These are phyloP conservation scores for Magallana angulata DNA, from an alignment of 1,140 invertebrate genomes.

Conservation along the genomic window DNA sequence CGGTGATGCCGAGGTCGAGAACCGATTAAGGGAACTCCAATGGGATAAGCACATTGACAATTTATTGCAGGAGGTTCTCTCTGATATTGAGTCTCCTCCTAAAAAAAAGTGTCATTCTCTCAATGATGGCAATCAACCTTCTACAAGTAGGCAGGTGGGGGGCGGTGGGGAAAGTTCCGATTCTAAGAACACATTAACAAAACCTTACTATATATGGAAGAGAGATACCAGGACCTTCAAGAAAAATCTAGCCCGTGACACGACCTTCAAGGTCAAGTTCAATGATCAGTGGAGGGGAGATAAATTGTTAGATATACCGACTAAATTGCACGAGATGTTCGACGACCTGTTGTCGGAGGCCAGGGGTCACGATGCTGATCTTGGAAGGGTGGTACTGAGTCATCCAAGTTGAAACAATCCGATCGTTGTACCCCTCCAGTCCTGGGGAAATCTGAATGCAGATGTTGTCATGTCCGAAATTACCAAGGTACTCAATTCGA, in stretches of 20 bases:
- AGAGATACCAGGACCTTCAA: constrained; percentile 37
- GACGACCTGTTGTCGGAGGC: constrained; percentile 46
- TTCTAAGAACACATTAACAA: background rate
- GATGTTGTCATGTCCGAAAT: too few relatives aligned
- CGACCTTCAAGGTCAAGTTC: background rate
- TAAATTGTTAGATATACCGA: constrained; percentile 40
- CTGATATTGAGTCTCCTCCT: constrained; percentile 21
- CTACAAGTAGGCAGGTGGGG: background rate
- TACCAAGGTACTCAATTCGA: too few relatives aligned
- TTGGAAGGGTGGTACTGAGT: constrained; percentile 46
- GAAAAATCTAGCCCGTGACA: constrained; percentile 40
- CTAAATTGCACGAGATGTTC: constrained; percentile 42
- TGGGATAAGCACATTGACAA: constrained; percentile 40
- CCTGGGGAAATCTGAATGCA: too few relatives aligned
- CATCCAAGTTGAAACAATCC: constrained; percentile 44
- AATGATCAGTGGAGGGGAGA: constrained; percentile 16
- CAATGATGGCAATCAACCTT: constrained; percentile 5
- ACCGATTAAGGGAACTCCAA: constrained; percentile 36
- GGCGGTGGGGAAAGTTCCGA: background rate
- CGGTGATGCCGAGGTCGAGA: background rate
- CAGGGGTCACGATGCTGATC: constrained; percentile 28
- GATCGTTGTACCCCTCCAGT: constrained; percentile 46
- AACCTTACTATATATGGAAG: constrained; percentile 42
- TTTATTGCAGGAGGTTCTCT: constrained; percentile 40
- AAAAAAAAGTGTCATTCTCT: constrained; percentile 11